These are phyloP conservation scores for Kuschelorhynchus macadamiae DNA, from an alignment of 2,888 invertebrate species.

Conservation along the genomic window DNA sequence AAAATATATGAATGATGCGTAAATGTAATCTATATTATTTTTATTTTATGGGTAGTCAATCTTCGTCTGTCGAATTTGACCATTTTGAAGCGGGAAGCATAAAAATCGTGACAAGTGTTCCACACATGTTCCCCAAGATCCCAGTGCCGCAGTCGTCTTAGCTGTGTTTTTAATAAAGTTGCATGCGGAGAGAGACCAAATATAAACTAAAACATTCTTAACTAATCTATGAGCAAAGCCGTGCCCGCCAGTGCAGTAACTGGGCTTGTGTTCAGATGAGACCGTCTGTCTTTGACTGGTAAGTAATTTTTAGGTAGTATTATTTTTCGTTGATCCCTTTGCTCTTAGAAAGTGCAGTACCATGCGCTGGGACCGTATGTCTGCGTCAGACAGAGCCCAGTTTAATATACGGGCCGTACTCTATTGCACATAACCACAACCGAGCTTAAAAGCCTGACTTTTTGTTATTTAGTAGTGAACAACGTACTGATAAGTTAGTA, in stretches of 20 bases:
- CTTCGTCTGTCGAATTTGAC: slow-evolving; percentile 23
- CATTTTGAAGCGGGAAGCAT: slow-evolving; percentile 22
- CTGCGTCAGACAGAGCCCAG: slow-evolving; percentile 27
- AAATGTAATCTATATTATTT: slow-evolving; percentile 9
- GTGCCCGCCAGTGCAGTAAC: slow-evolving; percentile 31
- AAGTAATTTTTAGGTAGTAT: slow-evolving; percentile 38
- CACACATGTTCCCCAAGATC: slow-evolving; percentile 41
- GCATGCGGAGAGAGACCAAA: slow-evolving; percentile 36
- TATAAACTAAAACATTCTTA: slow-evolving; percentile 45
- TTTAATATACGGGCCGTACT: slow-evolving; percentile 15
- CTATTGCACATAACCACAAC: slow-evolving; percentile 26
- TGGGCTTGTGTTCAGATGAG: slow-evolving; percentile 27
- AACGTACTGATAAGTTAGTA: slow-evolving; percentile 20
- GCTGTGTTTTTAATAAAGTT: slow-evolving; percentile 23
- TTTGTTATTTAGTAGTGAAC: slow-evolving; percentile 21
- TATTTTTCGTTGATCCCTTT: slow-evolving; percentile 31
- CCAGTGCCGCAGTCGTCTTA: slow-evolving; percentile 22
- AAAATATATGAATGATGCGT: not conserved
- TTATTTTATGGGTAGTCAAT: slow-evolving; percentile 14
- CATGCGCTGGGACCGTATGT: slow-evolving; percentile 9
- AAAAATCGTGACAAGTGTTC: slow-evolving; percentile 40
- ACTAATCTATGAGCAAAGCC: slow-evolving; percentile 35
- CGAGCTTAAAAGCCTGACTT: slow-evolving; percentile 10
- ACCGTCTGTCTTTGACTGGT: slow-evolving; percentile 36
- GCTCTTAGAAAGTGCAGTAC: slow-evolving; percentile 30